Evolutionary conservation across 1,140 invertebrate species (phyloP), one percentile per base, ranked within the genome.

Genomic region (Lepidurus packardi): DNA sequence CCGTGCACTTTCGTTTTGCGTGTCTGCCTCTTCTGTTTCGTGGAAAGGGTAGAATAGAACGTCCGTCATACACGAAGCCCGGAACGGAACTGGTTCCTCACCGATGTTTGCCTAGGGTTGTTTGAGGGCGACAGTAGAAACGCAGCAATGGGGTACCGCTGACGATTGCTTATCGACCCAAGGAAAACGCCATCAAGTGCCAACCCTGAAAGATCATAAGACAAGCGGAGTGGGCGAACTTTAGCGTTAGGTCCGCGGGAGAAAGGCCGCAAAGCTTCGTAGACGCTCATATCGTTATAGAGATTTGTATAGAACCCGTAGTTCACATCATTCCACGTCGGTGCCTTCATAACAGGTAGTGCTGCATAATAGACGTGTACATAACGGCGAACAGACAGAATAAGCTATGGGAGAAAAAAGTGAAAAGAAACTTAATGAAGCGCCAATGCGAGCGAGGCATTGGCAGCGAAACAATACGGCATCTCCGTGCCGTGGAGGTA

Each of bases 401-500:
- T n/a, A n/a, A 10, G 16, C 16, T 47, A 47, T 4, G 16, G 45
- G 45, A 47, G 16, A 7, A 21, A 9, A n/a, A 65, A 65, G n/a
- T 65, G 53, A n/a, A 65, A n/a, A 75, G 1, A 75, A 75, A 75
- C 41, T 43, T 41, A 44, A 41, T 76, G 34, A 79, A 77, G 43
- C 24, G 34, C 43, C 21, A 75, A 45, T 21, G 77, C 43, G 24
- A 79, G 25, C 42, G 73, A 45, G 13, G 34, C 78, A 45, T 73
- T 13, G 21, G 34, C 78, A 45, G 74, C 16, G 25, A 83, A 73
- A 81, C 91, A 92, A 82, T 92, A 92, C 2, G 84, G 81, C 87
- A 90, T 88, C 77, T 88, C 83, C 75, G 85, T 83, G 24, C 90
- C 90, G 81, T 92, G 91, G 43, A 87, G 88, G 82, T 91, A 92